Base-by-base conservation (phyloP, 2,113 vertebrate genomes). In the Chaetodon trifascialis region DNA sequence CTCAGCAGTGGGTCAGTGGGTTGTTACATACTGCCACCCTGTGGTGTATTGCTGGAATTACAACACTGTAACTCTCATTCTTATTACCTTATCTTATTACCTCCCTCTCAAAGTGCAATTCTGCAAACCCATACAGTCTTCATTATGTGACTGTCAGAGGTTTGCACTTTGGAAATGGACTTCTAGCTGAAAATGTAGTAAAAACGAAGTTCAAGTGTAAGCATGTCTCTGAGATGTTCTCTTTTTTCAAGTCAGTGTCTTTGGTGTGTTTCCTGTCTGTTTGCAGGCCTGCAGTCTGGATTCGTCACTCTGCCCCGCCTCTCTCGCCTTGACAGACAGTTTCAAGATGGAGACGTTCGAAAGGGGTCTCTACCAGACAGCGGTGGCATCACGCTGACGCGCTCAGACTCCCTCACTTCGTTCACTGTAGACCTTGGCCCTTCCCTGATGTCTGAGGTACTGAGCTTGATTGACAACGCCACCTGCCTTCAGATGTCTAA, bases 371-470 rank as follows among this genome's bases (percentile, higher is more conserved):
- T 87, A 4, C 58, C 81, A 1, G 91, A 94, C 19, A 54, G 66
- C 11, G 38, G 62, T 1, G 71, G 76, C 72, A 1, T 78, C 49
- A 62, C 81, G 0, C 90, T 96, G 42, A 94, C 89, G 0, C 96
- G 96, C 70, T 97, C 97, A 0, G 97, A 99, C 90, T 99, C 98
- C 51, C 93, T 99, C 55, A 87, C 95, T 73, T 99, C 98, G n/a
- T 98, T 99, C 92, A 97, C 95, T 5, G 90, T 99, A 0, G 98
- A 99, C 90, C 95, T 99, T 0, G 98, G 98, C 9, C 98, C 97
- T 17, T 99, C 97, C 2, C 96, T 99, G 15, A 97, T 99, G 96
- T 96, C 94, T 0, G 98, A 99, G 92, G 94, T 99, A 0, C 91
- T 99, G 70, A 95, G 95, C 55, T 92, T 97, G 87, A 97, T 99